Evolutionary conservation across 2,113 vertebrate genomes (phyloP).

Genomic region (Isichthys henryi): DNA sequence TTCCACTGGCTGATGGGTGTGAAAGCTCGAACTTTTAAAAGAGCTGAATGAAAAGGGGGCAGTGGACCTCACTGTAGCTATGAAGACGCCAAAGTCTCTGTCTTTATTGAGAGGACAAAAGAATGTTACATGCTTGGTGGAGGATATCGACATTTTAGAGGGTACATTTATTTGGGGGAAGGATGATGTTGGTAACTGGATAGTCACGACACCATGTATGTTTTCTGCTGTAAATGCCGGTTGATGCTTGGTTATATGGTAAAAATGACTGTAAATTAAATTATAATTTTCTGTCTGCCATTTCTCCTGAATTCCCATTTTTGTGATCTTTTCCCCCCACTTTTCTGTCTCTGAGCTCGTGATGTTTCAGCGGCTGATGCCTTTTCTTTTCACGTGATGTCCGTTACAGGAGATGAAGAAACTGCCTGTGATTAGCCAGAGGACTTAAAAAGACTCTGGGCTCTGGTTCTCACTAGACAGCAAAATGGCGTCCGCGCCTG

Average conservation of each 20-base stretch:
- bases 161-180: neutral
- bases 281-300: neutral
- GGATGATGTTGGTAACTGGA: neutral
- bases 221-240: neutral
- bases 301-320: neutral
- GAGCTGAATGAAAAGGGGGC: neutral
- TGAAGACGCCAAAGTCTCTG: neutral
- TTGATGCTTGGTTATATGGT: neutral
- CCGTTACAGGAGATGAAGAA: neutral
- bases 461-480: neutral
- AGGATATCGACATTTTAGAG: neutral
- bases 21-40: neutral
- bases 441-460: neutral
- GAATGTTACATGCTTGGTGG: neutral
- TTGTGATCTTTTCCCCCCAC: neutral
- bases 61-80: neutral
- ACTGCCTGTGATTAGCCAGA: neutral
- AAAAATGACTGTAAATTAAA: neutral
- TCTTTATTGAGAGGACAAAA: neutral
- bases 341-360: neutral
- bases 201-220: neutral
- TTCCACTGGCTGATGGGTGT: neutral
- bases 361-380: neutral
- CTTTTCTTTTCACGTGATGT: neutral
- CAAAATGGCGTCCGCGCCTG: neutral